Base-by-base conservation (phyloP, 1,140 invertebrate species). In the Homalodisca vitripennis region DNA sequence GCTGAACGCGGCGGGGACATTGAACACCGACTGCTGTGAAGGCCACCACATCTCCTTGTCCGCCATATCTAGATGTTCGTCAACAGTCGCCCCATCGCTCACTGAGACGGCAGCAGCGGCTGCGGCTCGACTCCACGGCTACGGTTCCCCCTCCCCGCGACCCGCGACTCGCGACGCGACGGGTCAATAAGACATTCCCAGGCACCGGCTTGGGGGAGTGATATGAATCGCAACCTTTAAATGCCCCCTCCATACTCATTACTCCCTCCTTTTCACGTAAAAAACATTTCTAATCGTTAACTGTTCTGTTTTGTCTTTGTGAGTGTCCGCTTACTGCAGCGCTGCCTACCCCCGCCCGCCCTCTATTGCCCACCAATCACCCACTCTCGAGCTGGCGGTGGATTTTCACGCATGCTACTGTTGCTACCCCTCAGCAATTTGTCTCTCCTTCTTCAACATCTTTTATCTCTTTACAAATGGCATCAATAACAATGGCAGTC, bases 111-210 rank as follows among this genome's bases (percentile, higher is more conserved):
- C 6, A 6, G 6, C 10, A 14, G 10, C 22, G 48, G 10, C 12
- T 22, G 12, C 12, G 3, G 6, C 17, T 6, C 34, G 34, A 6
- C n/a, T n/a, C n/a, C n/a, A n/a, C n/a, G n/a, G n/a, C n/a, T n/a
- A n/a, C n/a, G 14, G 48, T 60, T 48, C 34, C 27, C 48, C 34
- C 12, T 51, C 62, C 24, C 64, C 64, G 29, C 46, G 22, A 41
- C 30, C 47, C 32, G 46, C 27, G 26, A 31, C 29, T 24, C 46
- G n/a, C 79, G 76, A 76, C 75, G 75, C 75, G 78, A 80, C 81
- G 81, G 80, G 80, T 80, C 80, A 80, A 78, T 80, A 80, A 78
- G 79, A 77, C 76, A 79, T 70, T 64, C 79, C 75, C 77, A 74
- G 75, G 81, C 78, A 80, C 31, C n/a, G 63, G 60, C 13, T 51